phyloP scores from a whole-genome alignment of 2,888 invertebrate species.

The Zootermopsis nevadensis region DNA sequence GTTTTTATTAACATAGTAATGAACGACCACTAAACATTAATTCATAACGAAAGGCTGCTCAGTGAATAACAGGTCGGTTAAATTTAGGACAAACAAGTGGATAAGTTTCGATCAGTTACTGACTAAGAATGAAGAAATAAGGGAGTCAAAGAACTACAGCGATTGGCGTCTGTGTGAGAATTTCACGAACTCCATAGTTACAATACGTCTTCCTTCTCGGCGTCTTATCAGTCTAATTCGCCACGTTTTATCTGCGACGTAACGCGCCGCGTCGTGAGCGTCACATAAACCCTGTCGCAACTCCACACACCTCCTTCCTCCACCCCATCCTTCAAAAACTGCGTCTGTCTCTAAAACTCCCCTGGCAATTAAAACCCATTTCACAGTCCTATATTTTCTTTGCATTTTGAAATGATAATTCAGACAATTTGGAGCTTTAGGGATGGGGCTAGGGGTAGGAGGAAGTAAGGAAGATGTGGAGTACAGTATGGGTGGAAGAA shows the following conservation, averaged over 20 bases:
- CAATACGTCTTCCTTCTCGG: constrained; percentile 25
- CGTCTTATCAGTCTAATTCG: constrained; percentile 37
- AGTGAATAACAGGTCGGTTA: not conserved
- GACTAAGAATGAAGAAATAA: not conserved
- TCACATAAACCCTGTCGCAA: constrained; percentile 34
- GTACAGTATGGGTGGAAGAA: constrained; percentile 43
- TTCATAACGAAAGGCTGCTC: too few relatives aligned
- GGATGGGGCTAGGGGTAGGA: constrained; percentile 36
- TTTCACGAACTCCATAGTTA: not conserved
- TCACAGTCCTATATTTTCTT: constrained; percentile 57
- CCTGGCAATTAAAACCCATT: constrained; percentile 56
- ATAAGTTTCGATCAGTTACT: not conserved
- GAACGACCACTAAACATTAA: too few relatives aligned
- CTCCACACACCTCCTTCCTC: constrained; percentile 17
- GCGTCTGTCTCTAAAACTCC: constrained; percentile 50
- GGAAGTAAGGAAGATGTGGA: constrained; percentile 43
- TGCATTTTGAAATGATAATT: constrained; percentile 60
- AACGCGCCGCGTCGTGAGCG: constrained; percentile 27
- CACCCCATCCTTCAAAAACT: constrained; percentile 32
- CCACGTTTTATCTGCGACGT: constrained; percentile 38
- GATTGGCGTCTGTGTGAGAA: constrained; percentile 2
- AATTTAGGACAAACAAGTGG: not conserved
- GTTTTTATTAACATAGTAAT: too few relatives aligned
- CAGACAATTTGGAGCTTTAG: constrained; percentile 57
- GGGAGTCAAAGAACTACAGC: not conserved